These are phyloP conservation scores for Gastrophysa polygoni DNA, from an alignment of 2,888 invertebrate species.

Conservation along the genomic window DNA sequence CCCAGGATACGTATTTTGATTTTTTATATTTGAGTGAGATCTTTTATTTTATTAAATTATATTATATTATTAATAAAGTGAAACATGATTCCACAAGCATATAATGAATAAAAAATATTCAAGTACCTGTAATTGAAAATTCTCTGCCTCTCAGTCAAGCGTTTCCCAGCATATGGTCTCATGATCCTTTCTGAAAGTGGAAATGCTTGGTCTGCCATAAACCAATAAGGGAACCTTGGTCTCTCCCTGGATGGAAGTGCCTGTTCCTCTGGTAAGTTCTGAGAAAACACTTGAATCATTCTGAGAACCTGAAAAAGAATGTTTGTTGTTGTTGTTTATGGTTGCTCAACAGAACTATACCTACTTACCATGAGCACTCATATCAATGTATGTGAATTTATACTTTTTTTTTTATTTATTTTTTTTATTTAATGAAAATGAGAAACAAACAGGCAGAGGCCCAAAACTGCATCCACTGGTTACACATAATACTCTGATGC, in stretches of 20 bases:
- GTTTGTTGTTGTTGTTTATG: background rate
- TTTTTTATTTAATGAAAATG: no score
- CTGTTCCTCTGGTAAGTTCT: constrained; percentile 4
- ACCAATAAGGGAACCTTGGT: constrained; percentile 6
- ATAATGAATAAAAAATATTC: background rate
- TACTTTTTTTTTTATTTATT: no score
- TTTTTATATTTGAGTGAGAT: no score
- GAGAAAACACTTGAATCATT: background rate
- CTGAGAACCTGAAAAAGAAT: background rate
- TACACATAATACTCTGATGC: no score
- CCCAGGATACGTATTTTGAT: no score
- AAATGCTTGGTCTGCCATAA: constrained; percentile 7
- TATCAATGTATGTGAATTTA: background rate
- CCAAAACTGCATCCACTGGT: no score
- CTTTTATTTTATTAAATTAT: no score
- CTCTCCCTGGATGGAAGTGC: constrained; percentile 9
- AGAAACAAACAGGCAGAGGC: no score
- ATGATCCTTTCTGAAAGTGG: background rate
- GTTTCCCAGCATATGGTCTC: constrained; percentile 1
- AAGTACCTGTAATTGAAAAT: background rate
- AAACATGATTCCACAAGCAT: background rate
- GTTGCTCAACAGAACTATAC: background rate
- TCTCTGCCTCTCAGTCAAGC: background rate
- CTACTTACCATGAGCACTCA: constrained; percentile 2
- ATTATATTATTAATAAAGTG: no score